Evolutionary conservation across 2,113 vertebrate genomes (phyloP).

Genomic region (Pycnonotus jocosus): DNA sequence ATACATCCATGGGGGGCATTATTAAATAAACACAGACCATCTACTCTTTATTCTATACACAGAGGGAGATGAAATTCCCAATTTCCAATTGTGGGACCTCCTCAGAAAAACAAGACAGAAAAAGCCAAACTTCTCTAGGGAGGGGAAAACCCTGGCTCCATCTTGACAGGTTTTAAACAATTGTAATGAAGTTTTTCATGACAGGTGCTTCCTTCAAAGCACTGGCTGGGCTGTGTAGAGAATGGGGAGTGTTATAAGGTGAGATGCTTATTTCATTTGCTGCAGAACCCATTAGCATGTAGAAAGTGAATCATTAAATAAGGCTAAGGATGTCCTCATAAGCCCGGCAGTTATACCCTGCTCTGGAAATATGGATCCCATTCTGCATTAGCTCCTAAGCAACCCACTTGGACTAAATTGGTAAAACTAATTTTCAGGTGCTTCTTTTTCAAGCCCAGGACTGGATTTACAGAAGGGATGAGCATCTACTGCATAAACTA

Average conservation of each 20-base stretch:
- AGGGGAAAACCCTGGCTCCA: neutral
- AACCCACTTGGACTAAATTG: neutral
- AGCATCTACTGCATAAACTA: neutral
- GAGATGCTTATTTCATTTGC: neutral
- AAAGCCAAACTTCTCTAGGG: neutral
- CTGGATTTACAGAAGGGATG: neutral
- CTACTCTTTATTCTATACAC: neutral
- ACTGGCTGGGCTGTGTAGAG: neutral
- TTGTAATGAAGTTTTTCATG: neutral
- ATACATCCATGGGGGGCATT: neutral
- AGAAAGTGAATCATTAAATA: neutral
- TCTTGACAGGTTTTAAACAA: neutral
- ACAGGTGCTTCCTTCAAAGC: neutral
- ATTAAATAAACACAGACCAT: neutral
- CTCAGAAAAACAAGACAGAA: neutral
- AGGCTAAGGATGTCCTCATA: neutral
- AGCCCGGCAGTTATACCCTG: neutral
- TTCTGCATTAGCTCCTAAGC: neutral
- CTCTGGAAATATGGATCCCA: neutral
- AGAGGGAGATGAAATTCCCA: neutral
- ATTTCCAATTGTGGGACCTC: neutral
- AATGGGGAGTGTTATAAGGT: neutral
- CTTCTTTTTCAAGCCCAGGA: neutral
- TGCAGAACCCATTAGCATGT: neutral
- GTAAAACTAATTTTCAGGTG: neutral